Percentiles rank a stretch among this genome's conserved stretches.
Conservation (phyloP, 2,797 vertebrate genomes). For the Lutra lutra region DNA sequence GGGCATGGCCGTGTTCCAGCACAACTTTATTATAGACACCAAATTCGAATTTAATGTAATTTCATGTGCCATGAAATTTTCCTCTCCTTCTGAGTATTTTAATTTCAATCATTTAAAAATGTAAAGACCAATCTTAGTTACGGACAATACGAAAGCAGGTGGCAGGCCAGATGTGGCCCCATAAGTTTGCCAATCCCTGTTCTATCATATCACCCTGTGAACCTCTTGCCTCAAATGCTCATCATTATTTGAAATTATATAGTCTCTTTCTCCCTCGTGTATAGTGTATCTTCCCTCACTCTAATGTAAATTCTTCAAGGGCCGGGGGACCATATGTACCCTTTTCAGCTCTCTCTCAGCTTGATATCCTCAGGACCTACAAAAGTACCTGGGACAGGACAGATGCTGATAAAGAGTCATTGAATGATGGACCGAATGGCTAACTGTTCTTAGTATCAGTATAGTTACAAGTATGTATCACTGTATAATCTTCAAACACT, state of each 20-base stretch:
- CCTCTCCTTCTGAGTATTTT: neutral
- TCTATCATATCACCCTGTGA: neutral
- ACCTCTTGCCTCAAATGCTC: neutral
- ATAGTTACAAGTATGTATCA: neutral
- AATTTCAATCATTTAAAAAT: slow-evolving; percentile 15
- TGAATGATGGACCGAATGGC: neutral
- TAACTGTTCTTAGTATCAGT: neutral
- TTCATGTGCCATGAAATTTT: neutral
- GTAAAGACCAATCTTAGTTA: neutral
- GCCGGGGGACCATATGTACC: too few species aligned
- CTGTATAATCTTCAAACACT: neutral
- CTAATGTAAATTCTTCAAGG: neutral
- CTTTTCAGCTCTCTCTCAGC: neutral
- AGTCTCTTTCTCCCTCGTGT: neutral
- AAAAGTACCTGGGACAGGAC: neutral
- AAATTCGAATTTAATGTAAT: neutral
- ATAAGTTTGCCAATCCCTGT: neutral
- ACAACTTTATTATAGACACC: slow-evolving; percentile 1
- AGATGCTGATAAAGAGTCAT: neutral
- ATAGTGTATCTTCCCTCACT: neutral
- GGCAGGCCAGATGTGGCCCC: neutral
- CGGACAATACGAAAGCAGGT: neutral
- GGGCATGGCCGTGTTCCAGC: neutral
- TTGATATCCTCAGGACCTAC: neutral
- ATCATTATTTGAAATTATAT: neutral